Percentiles rank a stretch among this genome's conserved stretches.
phyloP scores from a whole-genome alignment of 1,140 invertebrate species.

The Conus ventricosus region DNA sequence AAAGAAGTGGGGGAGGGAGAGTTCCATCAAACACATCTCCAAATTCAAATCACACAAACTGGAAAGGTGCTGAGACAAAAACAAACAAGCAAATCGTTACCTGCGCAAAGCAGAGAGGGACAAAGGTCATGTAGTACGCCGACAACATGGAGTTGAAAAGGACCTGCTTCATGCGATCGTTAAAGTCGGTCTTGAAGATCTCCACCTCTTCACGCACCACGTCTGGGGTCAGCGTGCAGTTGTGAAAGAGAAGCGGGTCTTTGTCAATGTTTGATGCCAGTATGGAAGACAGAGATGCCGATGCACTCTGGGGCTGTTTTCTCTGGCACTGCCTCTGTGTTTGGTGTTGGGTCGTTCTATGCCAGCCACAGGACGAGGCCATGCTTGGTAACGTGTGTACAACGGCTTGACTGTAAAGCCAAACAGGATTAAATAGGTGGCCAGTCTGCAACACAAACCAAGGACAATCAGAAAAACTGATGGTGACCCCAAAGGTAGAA shows the following conservation, averaged over 20 bases:
- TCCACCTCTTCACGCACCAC: conserved; percentile 89
- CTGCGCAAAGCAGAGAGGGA: conserved; percentile 92
- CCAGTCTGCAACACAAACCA: conserved; percentile 46
- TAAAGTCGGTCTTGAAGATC: conserved; percentile 89
- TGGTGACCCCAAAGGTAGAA: conserved; percentile 91
- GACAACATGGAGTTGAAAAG: conserved; percentile 92
- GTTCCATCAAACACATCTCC: no score
- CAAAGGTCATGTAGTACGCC: conserved; percentile 92
- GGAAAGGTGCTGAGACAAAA: no score
- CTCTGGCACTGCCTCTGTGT: conserved; percentile 10
- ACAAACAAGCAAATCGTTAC: conserved; percentile 74
- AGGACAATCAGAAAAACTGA: conserved; percentile 79
- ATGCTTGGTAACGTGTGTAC: conserved; percentile 67
- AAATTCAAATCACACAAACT: no score
- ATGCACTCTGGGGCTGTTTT: background rate
- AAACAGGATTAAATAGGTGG: conserved; percentile 91
- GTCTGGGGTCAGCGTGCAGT: conserved; percentile 75
- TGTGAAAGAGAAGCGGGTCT: conserved; percentile 64
- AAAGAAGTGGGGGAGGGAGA: no score
- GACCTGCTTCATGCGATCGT: conserved; percentile 89
- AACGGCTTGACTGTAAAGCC: conserved; percentile 76
- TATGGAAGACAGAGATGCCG: background rate
- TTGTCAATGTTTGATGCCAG: background rate
- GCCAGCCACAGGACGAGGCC: conserved; percentile 57
- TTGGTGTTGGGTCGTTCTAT: conserved; percentile 45